Base-by-base conservation (phyloP, 1,140 invertebrate genomes). In the Amyelois transitella region DNA sequence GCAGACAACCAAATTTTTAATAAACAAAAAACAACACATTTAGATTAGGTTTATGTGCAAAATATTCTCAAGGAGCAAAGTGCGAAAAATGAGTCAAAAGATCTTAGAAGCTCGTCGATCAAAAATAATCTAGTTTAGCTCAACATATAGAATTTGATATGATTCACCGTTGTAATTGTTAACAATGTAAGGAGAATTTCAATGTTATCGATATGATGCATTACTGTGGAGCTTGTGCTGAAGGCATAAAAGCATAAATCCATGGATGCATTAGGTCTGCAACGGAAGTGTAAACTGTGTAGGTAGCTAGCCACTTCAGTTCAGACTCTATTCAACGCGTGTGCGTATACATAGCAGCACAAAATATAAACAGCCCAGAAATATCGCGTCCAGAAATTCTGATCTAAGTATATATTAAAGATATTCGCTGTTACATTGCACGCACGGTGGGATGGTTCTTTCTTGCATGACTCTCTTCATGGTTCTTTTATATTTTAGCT, bases 251-350 rank as follows among this genome's bases (percentile, higher is more conserved):
- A 53, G 43, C 67, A 66, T 56, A 55, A 66, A 65, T 68, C 54
- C 56, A 43, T 4, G 32, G n/a, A 38, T 44, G 62, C 57, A 61
- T 64, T 64, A 62, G 54, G 45, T 1, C 28, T 77, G 69, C 74
- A 72, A 77, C 78, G 75, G 75, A 81, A 78, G 70, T 73, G 63
- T 69, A 77, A 72, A 75, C 72, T 55, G 64, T 60, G 56, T 68
- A 68, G 63, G 72, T 66, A 69, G 67, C 63, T 14, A 4, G 32
- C 32, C 32, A 38, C 32, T 38, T 38, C 76, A 78, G 76, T 80
- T 77, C 69, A 70, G 80, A 83, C 77, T 64, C 75, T 78, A 84
- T 84, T 84, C 77, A 83, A 59, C 55, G 57, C 48, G 54, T 58
- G 69, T 77, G 77, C 73, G 80, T 79, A 71, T 62, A 55, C 55